A percentile compares a stretch with the other conserved stretches of the same genome.
Conservation (phyloP, 2,797 vertebrate species). For the Tapera naevia region DNA sequence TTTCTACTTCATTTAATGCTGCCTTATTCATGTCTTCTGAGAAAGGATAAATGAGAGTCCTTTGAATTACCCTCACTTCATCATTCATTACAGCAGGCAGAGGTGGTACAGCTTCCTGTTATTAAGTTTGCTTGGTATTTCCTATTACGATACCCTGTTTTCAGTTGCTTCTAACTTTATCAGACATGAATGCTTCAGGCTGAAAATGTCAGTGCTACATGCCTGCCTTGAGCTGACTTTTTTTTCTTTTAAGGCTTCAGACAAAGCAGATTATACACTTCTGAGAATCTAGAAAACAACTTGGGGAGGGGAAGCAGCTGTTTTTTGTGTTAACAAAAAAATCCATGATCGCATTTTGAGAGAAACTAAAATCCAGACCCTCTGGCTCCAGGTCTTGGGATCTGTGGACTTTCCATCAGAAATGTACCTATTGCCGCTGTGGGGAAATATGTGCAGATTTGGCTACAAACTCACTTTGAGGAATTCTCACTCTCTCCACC, state of each 20-base stretch:
- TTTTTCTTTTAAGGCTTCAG: background rate
- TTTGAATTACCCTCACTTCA: constrained; percentile 1
- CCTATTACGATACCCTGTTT: background rate
- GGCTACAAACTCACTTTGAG: background rate
- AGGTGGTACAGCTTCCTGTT: background rate
- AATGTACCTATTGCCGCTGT: background rate
- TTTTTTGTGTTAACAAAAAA: background rate
- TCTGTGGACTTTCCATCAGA: background rate
- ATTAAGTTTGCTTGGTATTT: constrained; percentile 19
- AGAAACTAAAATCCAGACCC: background rate
- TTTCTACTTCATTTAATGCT: background rate
- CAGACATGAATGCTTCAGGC: background rate
- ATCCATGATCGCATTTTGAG: background rate
- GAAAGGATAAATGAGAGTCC: background rate
- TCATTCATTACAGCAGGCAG: background rate
- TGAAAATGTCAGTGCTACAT: background rate
- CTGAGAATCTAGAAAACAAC: background rate
- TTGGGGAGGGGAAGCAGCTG: fast-evolving
- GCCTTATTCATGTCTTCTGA: background rate
- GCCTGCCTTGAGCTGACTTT: background rate
- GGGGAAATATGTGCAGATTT: background rate
- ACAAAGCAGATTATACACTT: background rate
- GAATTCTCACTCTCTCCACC: background rate
- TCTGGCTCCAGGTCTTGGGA: background rate
- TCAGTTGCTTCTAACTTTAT: background rate